These are phyloP conservation scores for Helicoverpa assulta DNA, from an alignment of 2,888 invertebrate genomes.

Conservation along the genomic window DNA sequence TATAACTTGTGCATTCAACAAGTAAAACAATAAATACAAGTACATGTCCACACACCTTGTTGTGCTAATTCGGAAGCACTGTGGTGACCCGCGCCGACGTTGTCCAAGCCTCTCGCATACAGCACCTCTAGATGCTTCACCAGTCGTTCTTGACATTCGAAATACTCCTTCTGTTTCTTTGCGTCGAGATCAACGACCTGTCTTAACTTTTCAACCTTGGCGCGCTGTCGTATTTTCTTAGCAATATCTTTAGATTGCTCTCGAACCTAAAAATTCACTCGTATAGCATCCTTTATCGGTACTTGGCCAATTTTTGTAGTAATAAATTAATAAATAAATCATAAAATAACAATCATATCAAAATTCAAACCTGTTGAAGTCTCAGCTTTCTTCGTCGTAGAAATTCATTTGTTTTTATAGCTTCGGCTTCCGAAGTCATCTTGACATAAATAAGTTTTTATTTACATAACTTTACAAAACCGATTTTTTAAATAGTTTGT, in stretches of 20 bases:
- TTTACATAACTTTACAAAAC: slow-evolving; percentile 31
- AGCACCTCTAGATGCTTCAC: slow-evolving; percentile 81
- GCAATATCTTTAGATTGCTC: slow-evolving; percentile 89
- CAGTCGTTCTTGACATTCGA: slow-evolving; percentile 80
- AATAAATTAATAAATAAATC: slow-evolving; percentile 21
- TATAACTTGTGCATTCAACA: background rate
- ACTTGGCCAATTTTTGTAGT: slow-evolving; percentile 49
- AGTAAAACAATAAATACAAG: background rate
- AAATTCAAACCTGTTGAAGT: slow-evolving; percentile 85
- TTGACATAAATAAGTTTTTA: slow-evolving; percentile 69
- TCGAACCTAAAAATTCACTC: slow-evolving; percentile 81
- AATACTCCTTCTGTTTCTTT: slow-evolving; percentile 80
- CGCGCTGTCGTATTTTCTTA: slow-evolving; percentile 84
- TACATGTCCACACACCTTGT: slow-evolving; percentile 67
- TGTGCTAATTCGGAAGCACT: slow-evolving; percentile 72
- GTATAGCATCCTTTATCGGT: slow-evolving; percentile 43
- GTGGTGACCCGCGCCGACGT: slow-evolving; percentile 81
- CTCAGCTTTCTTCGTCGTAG: slow-evolving; percentile 84
- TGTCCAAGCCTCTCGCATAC: slow-evolving; percentile 77
- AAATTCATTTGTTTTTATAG: slow-evolving; percentile 87
- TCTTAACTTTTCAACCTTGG: slow-evolving; percentile 81
- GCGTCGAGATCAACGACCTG: slow-evolving; percentile 76
- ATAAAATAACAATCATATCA: slow-evolving; percentile 43
- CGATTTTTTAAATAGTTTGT: slow-evolving; percentile 21
- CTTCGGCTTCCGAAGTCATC: slow-evolving; percentile 84